Evolutionary conservation across 2,888 invertebrate genomes (phyloP).

Genomic region (Chromoteleia sp.): DNA sequence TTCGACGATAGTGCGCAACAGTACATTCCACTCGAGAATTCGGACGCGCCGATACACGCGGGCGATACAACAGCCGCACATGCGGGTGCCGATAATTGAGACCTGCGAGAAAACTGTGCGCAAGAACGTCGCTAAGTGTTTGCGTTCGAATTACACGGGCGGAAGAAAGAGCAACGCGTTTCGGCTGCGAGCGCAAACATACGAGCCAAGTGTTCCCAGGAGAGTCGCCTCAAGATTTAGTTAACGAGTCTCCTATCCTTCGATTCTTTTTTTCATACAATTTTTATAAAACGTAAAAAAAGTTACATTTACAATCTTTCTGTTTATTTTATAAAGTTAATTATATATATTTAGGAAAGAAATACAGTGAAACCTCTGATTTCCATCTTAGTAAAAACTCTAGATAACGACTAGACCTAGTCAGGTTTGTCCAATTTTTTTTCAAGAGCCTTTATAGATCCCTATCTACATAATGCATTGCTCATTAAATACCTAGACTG

Average conservation of each 20-base stretch:
- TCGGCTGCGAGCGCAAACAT: not conserved
- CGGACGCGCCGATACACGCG: conserved; percentile 39
- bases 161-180: conserved; percentile 8
- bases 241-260: not conserved
- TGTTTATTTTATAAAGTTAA: no score
- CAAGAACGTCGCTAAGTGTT: conserved; percentile 8
- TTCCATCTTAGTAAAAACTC: no score
- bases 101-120: conserved; percentile 48
- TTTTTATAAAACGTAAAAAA: no score
- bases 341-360: no score
- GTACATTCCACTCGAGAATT: conserved; percentile 45
- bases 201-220: not conserved
- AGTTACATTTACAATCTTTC: no score
- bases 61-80: conserved; percentile 41
- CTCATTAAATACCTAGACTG: no score
- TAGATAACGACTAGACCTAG: no score
- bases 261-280: not conserved
- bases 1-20: conserved; percentile 35
- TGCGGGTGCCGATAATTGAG: conserved; percentile 62
- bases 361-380: no score
- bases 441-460: no score
- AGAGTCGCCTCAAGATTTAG: not conserved
- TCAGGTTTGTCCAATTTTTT: no score
- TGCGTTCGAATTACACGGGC: conserved; percentile 38
- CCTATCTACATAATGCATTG: no score